Base-by-base conservation (phyloP, 2,888 invertebrate genomes). In the Leptothorax acervorum region DNA sequence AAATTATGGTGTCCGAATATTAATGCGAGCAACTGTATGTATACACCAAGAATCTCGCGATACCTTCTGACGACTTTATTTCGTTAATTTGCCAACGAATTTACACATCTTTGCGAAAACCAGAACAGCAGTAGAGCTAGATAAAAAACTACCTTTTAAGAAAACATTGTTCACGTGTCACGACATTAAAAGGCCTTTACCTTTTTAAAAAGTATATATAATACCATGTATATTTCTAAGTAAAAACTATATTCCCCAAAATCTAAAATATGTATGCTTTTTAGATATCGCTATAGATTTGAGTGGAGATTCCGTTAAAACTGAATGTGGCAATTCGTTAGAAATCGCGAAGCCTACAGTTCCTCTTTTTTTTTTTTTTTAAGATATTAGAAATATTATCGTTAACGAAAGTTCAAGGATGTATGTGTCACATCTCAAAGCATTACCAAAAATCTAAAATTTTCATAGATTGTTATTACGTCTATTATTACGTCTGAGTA, bases 61-160 rank as follows among this genome's bases (percentile, higher is more conserved):
- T 60, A 15, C 2, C 8, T 39, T 18, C 23, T 70, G 35, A 71
- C 23, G 6, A 71, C 23, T 57, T 57, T 57, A 79, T 70, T 70
- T 35, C 15, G 18, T 2, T 57, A 42, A 55, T 35, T 18, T 6
- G 48, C 35, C 2, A 42, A 57, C 57, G 70, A 45, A 45, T 71
- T 31, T 23, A 15, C 23, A 53, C 11, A 42, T 18, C 51, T 39
- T 53, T 12, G 2, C 18, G 28, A 8, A 57, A 42, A 28, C 0
- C 18, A n/a, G 2, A 23, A 65, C 28, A 15, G 2, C 11, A 65
- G 2, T 18, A 65, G 51, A 6, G 3, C 35, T 6, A 12, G 31
- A 31, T 75, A 0, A 8, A 48, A 63, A 48, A 63, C 1, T 60
- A 31, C 35, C 15, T 48, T 75, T 35, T 15, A 15, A 28, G 2